A percentile compares a stretch with the other conserved stretches of the same genome.
These are phyloP conservation scores for Drosophila pachea DNA, from an alignment of 1,140 invertebrate species.

Conservation along the genomic window DNA sequence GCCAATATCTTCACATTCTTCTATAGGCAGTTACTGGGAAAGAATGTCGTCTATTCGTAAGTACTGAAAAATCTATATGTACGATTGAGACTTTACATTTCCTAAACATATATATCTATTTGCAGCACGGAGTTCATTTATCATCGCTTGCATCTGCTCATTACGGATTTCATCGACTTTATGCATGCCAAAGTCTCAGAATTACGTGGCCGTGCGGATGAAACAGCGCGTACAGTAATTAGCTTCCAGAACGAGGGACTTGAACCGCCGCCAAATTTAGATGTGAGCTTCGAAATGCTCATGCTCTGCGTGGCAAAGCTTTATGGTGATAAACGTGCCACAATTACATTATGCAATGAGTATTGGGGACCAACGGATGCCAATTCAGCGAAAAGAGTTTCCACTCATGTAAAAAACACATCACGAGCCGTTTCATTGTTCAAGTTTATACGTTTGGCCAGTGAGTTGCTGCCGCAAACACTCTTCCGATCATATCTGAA, in stretches of 20 bases:
- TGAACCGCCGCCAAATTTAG: constrained; percentile 86
- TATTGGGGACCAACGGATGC: constrained; percentile 89
- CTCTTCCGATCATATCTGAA: constrained; percentile 92
- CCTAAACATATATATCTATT: no score
- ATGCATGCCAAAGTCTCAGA: constrained; percentile 93
- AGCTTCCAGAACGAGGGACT: constrained; percentile 90
- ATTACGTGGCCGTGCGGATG: constrained; percentile 90
- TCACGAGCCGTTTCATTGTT: constrained; percentile 88
- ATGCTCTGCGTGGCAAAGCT: constrained; percentile 88
- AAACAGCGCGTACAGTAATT: constrained; percentile 90
- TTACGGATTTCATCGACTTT: constrained; percentile 95
- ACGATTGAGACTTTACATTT: constrained; percentile 1
- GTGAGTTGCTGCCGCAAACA: constrained; percentile 90
- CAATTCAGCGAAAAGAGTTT: constrained; percentile 25
- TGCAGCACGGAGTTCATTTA: constrained; percentile 84
- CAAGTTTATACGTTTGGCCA: constrained; percentile 93
- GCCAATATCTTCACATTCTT: constrained; percentile 90
- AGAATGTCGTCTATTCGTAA: constrained; percentile 85
- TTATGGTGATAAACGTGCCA: constrained; percentile 87
- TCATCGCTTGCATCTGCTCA: constrained; percentile 89
- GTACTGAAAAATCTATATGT: constrained; percentile 52
- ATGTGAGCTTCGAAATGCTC: constrained; percentile 91
- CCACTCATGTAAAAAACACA: constrained; percentile 54
- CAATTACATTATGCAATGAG: constrained; percentile 86
- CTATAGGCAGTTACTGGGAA: constrained; percentile 86